A percentile compares a stretch with the other conserved stretches of the same genome.
Conservation (phyloP, 2,113 vertebrate genomes). For the Pelmatolapia mariae region DNA sequence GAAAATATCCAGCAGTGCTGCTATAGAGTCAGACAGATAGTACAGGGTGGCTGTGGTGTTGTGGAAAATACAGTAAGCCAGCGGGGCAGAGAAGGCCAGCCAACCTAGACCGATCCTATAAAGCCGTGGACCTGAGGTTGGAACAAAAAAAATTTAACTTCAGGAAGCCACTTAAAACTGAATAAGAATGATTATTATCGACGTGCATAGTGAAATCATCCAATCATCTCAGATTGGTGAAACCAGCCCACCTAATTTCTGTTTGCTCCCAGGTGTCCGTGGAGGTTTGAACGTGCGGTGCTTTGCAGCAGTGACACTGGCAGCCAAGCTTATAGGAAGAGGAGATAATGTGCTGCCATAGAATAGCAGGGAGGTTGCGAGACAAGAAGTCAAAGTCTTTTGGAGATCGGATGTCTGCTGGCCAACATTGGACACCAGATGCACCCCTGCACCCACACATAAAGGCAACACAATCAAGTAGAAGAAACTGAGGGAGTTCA, state of each 20-base stretch:
- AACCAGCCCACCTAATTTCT: conserved; percentile 55
- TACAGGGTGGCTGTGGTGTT: conserved; percentile 78
- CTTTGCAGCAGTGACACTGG: conserved; percentile 74
- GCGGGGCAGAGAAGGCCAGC: conserved; percentile 78
- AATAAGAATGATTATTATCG: neutral
- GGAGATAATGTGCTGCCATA: conserved; percentile 78
- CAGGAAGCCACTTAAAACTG: neutral
- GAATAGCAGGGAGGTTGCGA: conserved; percentile 80
- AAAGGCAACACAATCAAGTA: conserved; percentile 80
- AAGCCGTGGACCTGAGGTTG: conserved; percentile 66
- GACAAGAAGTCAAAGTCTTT: conserved; percentile 70
- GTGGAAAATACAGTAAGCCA: conserved; percentile 76
- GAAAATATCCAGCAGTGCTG: conserved; percentile 74
- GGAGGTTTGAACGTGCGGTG: conserved; percentile 69
- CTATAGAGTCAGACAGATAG: conserved; percentile 72
- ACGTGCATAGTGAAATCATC: neutral
- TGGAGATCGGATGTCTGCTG: conserved; percentile 77
- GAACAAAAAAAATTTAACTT: neutral
- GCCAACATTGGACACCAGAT: conserved; percentile 80
- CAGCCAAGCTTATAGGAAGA: conserved; percentile 81
- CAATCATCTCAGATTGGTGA: neutral
- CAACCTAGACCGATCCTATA: conserved; percentile 78
- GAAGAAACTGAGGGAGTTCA: conserved; percentile 79
- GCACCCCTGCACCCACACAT: conserved; percentile 80
- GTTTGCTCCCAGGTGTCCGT: neutral